Evolutionary conservation across 2,888 invertebrate genomes (phyloP), one percentile per base, ranked within the genome.

Genomic region (Phrixothrix hirtus): DNA sequence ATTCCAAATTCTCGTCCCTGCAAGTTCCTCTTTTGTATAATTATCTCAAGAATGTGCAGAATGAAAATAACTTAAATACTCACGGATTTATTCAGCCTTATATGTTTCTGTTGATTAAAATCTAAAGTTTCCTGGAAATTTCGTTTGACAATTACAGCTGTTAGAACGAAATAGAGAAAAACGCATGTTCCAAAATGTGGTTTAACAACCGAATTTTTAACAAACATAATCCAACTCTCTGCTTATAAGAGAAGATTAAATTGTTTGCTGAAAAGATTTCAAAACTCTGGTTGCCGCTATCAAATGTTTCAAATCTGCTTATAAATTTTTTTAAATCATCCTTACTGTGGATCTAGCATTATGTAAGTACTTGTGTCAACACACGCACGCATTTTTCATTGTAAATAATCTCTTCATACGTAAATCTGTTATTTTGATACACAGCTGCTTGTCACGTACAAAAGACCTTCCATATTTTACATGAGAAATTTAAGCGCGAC

Each of bases 221-320:
- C 42, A 34, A 43, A 43, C 34, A 15, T 34, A 43, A 43, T 31
- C 42, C 42, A 34, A 34, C 32, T n/a, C n/a, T n/a, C n/a, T n/a
- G n/a, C 31, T 13, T 31, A 36, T 27, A 43, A 45, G 27, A 32
- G 46, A 46, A 46, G 46, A 46, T 46, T 46, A 46, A 46, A 46
- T 9, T 51, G 44, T 51, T 51, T 51, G 35, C 32, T 4, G 37
- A 51, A 51, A 45, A 44, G 51, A 44, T 51, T 44, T 51, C 15
- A 16, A 36, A 38, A 21, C 32, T 51, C 26, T 38, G 39, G 39
- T 38, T 51, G 21, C 38, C 30, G 44, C 30, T 39, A 51, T 44
- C 31, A 51, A 44, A 51, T 44, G 51, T 43, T 45, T 17, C 27
- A 51, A 51, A 51, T 51, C 51, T 51, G 51, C 51, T 51, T 51